Evolutionary conservation across 2,113 vertebrate genomes (phyloP), one percentile per base, ranked within the genome.

Genomic region (Myocastor coypus): DNA sequence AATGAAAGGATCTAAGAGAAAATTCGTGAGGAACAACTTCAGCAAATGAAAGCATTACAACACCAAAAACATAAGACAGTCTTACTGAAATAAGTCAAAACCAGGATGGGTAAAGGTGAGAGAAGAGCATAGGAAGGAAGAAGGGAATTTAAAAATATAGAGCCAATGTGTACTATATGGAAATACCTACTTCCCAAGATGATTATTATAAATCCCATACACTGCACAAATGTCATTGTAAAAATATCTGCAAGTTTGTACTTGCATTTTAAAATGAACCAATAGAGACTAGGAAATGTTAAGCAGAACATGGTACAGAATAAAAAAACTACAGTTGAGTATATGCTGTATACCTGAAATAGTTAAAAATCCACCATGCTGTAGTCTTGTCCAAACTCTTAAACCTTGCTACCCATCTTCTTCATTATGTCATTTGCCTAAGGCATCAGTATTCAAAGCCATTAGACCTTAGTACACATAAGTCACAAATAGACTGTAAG

Each of bases 361-460:
- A 20, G 20, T 42, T 40, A 73, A 87, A 82, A 92, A 63, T 22
- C 46, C 34, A 77, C 17, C 40, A 85, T 9, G 3, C 30, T 7
- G 13, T 19, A 57, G 37, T 77, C 4, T 22, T n/a, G 0, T 37
- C 2, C 7, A 68, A 84, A 3, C 40, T 46, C 64, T 42, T 42
- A 66, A 86, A 78, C 59, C 5, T 66, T 22, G 82, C 9, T 94
- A 16, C 3, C 30, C 32, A 4, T 7, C 37, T 81, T 55, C 5
- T 81, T 88, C 28, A 40, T 59, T 94, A 46, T 3, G 68, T 84
- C 22, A n/a, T 52, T 94, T 22, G 1, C 6, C 52, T 63, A 17
- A n/a, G 3, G 46, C 3, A 71, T 34, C 2, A 1, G 0, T 50
- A 24, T n/a, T 32, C 42, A n/a, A 42, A 11, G 1, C 2, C 80